Conservation (phyloP, 2,888 invertebrate genomes). For the Eristalis pertinax region DNA sequence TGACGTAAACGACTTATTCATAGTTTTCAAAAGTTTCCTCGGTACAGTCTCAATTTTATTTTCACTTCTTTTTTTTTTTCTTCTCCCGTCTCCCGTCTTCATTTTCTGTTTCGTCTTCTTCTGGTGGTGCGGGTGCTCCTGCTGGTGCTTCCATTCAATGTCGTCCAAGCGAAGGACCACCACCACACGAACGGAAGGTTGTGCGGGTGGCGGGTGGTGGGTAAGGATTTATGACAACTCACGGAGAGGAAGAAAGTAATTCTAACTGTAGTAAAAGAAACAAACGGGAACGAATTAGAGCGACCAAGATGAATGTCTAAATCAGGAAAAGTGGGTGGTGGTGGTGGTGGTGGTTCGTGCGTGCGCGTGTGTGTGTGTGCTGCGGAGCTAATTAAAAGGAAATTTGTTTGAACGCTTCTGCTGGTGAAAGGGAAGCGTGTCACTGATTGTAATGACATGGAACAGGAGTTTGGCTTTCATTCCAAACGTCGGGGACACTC, state of each 20-base stretch:
- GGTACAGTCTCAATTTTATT: not conserved
- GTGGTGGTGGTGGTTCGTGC: not conserved
- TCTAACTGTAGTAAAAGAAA: conserved; percentile 27
- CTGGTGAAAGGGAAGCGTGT: not conserved
- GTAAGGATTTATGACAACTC: conserved; percentile 39
- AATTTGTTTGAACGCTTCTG: conserved; percentile 2
- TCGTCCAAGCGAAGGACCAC: not conserved
- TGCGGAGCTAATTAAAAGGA: conserved; percentile 18
- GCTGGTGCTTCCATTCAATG: not conserved
- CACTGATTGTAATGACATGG: not conserved
- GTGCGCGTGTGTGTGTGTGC: not conserved
- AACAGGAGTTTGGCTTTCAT: not conserved
- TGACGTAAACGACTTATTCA: conserved; percentile 69
- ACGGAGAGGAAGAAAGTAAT: conserved; percentile 10
- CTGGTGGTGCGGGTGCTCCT: not conserved
- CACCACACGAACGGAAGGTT: not conserved
- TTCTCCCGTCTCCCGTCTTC: not conserved
- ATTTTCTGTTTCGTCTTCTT: not conserved
- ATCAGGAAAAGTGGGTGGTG: not conserved
- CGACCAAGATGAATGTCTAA: conserved; percentile 12
- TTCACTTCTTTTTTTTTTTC: not conserved
- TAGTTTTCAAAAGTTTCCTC: conserved; percentile 40
- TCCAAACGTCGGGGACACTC: not conserved
- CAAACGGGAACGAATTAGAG: conserved; percentile 8
- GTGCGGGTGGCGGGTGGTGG: not conserved